Conservation (phyloP, 2,888 invertebrate genomes). For the Caenorhabditis angaria region DNA sequence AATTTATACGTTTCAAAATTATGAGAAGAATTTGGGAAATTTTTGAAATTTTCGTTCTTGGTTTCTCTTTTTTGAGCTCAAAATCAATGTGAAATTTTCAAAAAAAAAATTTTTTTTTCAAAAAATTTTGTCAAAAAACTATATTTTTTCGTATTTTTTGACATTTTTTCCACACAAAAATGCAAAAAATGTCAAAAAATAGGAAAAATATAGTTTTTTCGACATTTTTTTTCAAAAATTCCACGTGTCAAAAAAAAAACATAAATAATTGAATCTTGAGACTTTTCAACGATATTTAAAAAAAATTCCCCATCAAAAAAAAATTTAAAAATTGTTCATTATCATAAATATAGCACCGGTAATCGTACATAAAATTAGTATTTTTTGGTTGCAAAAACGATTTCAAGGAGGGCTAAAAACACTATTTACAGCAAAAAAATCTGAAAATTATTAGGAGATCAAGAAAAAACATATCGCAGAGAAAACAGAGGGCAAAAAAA, state of each 20-base stretch:
- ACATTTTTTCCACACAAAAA: conserved; percentile 8
- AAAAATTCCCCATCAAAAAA: no score
- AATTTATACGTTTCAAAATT: no score
- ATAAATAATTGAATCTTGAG: background rate
- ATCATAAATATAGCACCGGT: conserved; percentile 28
- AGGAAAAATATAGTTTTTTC: conserved; percentile 15
- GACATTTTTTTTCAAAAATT: conserved; percentile 17
- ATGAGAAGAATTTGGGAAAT: no score
- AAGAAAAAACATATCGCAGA: conserved; percentile 16
- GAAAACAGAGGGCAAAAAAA: conserved; percentile 7
- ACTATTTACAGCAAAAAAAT: background rate
- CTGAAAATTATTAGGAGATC: conserved; percentile 1
- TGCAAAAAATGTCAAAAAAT: no score
- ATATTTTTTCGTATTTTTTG: no score
- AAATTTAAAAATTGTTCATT: conserved; percentile 9
- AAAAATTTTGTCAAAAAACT: conserved; percentile 13
- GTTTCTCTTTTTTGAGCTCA: no score
- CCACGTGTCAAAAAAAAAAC: conserved; percentile 2
- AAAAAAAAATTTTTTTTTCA: conserved; percentile 7
- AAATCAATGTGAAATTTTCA: no score
- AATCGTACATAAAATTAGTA: conserved; percentile 32
- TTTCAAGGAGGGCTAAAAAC: conserved; percentile 15
- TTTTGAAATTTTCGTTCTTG: no score
- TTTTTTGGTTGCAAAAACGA: background rate
- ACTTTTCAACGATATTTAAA: no score